A percentile compares a stretch with the other conserved stretches of the same genome.
phyloP scores from a whole-genome alignment of 2,888 invertebrate genomes.

The Drosophila fulvimacula region DNA sequence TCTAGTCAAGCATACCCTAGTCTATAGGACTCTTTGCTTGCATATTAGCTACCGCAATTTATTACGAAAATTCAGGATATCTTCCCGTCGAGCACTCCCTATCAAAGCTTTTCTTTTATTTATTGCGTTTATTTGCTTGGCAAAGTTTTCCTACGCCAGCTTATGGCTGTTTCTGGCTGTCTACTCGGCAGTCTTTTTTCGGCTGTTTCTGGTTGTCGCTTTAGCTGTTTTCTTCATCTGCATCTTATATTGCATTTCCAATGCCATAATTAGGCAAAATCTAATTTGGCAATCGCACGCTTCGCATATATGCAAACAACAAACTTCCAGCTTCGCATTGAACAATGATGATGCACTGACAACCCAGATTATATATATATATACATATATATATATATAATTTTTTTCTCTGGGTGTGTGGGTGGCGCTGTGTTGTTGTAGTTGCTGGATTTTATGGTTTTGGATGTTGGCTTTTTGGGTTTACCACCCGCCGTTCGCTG shows the following conservation, averaged over 20 bases:
- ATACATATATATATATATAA: background rate
- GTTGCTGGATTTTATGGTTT: constrained; percentile 23
- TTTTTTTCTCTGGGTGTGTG: background rate
- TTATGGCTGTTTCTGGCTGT: constrained; percentile 32
- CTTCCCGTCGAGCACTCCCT: background rate
- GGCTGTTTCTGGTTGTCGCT: constrained; percentile 24
- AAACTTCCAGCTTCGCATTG: constrained; percentile 22
- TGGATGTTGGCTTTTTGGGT: constrained; percentile 21
- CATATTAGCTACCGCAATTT: background rate
- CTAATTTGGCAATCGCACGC: constrained; percentile 71
- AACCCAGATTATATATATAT: constrained; percentile 1
- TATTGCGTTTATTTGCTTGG: constrained; percentile 42
- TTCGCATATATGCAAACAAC: constrained; percentile 49
- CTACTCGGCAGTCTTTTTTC: constrained; percentile 13
- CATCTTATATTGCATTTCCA: constrained; percentile 55
- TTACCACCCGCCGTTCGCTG: constrained; percentile 32
- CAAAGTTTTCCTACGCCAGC: constrained; percentile 41
- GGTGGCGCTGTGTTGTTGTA: background rate
- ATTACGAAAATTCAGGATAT: background rate
- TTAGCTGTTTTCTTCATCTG: constrained; percentile 15
- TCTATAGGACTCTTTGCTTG: background rate
- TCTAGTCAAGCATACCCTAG: background rate
- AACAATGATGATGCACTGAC: constrained; percentile 48
- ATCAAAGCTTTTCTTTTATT: background rate
- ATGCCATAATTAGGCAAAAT: constrained; percentile 76